Conservation (phyloP, 23 tunicate genomes). For the Phallusia fumigata region DNA sequence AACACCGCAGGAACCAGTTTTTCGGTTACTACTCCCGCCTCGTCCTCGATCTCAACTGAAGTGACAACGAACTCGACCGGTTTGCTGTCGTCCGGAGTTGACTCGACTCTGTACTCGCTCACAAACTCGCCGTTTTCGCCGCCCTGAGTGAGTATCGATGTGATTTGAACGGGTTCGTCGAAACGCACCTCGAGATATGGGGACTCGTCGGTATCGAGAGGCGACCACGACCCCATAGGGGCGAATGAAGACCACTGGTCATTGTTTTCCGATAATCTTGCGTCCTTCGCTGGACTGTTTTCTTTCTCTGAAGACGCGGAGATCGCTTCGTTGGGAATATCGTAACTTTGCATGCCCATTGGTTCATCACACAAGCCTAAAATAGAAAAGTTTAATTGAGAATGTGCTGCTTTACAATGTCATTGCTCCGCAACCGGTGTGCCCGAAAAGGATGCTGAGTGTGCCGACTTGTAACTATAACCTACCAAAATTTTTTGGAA, state of each 20-base stretch:
- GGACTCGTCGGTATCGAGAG: constrained; percentile 33
- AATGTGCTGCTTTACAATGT: too few relatives aligned
- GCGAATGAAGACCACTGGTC: background rate
- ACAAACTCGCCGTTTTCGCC: constrained; percentile 70
- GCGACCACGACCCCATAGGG: constrained; percentile 56
- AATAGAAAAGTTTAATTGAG: too few relatives aligned
- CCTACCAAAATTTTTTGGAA: too few relatives aligned
- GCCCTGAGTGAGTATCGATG: constrained; percentile 75
- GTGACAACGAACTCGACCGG: constrained; percentile 21
- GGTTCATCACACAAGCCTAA: constrained; percentile 54
- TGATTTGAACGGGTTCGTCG: constrained; percentile 27
- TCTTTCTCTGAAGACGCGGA: constrained; percentile 55
- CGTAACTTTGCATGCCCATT: constrained; percentile 72
- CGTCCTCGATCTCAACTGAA: background rate
- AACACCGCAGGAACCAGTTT: constrained; percentile 16
- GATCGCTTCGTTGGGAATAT: constrained; percentile 40
- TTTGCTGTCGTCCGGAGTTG: constrained; percentile 4
- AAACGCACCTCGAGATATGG: constrained; percentile 69
- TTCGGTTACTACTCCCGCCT: constrained; percentile 1
- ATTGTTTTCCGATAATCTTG: constrained; percentile 22
- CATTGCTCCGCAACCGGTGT: too few relatives aligned
- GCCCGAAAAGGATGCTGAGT: too few relatives aligned
- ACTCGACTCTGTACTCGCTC: constrained; percentile 32
- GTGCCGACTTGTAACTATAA: too few relatives aligned
- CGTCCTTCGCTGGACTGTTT: constrained; percentile 53